Percentiles rank a stretch among this genome's conserved stretches.
These are phyloP conservation scores for Xiphydria camelus DNA, from an alignment of 2,888 invertebrate species.

Conservation along the genomic window DNA sequence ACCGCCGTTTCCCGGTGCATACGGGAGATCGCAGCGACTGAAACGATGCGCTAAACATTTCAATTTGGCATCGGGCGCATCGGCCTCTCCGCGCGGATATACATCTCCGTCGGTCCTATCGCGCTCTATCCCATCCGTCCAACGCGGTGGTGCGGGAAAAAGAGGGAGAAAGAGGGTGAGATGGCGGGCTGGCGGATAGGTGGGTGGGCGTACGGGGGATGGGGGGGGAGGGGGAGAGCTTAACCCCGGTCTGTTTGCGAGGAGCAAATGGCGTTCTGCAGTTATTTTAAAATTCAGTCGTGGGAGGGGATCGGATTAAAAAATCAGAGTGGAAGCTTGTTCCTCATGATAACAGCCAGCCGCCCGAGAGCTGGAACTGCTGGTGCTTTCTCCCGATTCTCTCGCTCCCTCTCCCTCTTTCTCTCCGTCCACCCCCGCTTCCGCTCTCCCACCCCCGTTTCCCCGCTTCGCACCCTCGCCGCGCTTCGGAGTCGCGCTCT, in stretches of 20 bases:
- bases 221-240: conserved; percentile 36
- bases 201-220: conserved; percentile 16
- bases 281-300: conserved; percentile 59
- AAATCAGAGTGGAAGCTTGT: conserved; percentile 61
- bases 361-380: conserved; percentile 44
- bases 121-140: conserved; percentile 21
- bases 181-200: not conserved
- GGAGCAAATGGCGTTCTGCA: conserved; percentile 60
- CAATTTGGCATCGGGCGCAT: conserved; percentile 52
- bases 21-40: conserved; percentile 39
- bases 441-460: conserved; percentile 24
- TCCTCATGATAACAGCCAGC: conserved; percentile 56
- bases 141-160: conserved; percentile 13
- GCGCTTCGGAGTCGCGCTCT: conserved; percentile 1
- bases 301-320: conserved; percentile 57
- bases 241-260: conserved; percentile 56
- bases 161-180: conserved; percentile 21
- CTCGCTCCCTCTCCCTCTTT: conserved; percentile 20
- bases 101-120: conserved; percentile 8
- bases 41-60: conserved; percentile 59
- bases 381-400: conserved; percentile 41
- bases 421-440: conserved; percentile 19
- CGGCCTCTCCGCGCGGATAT: conserved; percentile 11
- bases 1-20: conserved; percentile 21
- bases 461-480: conserved; percentile 17